Percentiles rank a stretch among this genome's conserved stretches.
Evolutionary conservation across 1,140 invertebrate species (phyloP).

Genomic region (Vollenhovia emeryi): DNA sequence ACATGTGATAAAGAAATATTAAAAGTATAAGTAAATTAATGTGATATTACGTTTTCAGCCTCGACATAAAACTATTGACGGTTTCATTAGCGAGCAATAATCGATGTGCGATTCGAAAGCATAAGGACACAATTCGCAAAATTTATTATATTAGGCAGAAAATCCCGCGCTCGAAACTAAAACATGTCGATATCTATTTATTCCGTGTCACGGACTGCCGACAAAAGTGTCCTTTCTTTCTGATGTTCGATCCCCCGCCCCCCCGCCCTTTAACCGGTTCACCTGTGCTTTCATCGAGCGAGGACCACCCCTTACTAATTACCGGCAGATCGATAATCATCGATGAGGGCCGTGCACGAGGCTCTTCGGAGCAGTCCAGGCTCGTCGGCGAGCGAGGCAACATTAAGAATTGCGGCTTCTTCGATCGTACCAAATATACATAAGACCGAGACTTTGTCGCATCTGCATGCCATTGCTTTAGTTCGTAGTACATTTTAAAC

Average conservation of each 20-base stretch:
- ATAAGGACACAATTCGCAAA: not conserved
- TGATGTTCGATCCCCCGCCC: not conserved
- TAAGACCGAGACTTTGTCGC: not conserved
- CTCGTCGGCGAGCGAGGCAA: conserved; percentile 21
- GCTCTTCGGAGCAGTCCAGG: conserved; percentile 34
- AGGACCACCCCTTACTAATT: conserved; percentile 54
- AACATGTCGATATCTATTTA: not conserved
- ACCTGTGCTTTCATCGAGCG: conserved; percentile 26
- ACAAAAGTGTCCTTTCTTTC: not conserved
- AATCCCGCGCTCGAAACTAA: not conserved
- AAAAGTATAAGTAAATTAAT: too few relatives aligned
- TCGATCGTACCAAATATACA: conserved; percentile 35
- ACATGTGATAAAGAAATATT: not conserved
- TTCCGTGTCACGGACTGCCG: not conserved
- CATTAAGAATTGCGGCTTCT: not conserved
- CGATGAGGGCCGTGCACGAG: conserved; percentile 52
- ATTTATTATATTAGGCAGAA: not conserved
- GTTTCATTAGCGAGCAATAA: not conserved
- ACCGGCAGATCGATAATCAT: conserved; percentile 66
- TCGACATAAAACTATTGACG: not conserved
- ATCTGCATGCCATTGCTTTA: not conserved
- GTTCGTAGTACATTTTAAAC: not conserved
- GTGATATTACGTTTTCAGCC: not conserved
- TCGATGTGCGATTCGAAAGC: not conserved
- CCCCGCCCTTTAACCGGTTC: not conserved